Percentiles rank a stretch among this genome's conserved stretches.
These are phyloP conservation scores for Lineus longissimus DNA, from an alignment of 1,140 invertebrate genomes.

Conservation along the genomic window DNA sequence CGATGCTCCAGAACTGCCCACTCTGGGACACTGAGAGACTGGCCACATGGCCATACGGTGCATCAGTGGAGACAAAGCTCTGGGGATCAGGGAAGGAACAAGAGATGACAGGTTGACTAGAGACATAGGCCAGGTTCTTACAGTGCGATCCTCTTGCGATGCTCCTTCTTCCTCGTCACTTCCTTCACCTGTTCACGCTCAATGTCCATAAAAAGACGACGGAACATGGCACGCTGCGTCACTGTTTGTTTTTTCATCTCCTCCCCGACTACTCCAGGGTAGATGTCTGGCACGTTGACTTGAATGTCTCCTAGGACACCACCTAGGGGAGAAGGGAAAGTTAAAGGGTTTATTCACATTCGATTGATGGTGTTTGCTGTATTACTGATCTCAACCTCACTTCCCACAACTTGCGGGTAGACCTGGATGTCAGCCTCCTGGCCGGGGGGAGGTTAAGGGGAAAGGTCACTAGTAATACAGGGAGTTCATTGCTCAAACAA, in stretches of 20 bases:
- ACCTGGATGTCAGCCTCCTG: too few relatives aligned
- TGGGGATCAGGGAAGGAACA: too few relatives aligned
- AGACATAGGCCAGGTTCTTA: constrained; percentile 11
- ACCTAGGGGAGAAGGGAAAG: not conserved
- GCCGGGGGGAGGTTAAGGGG: too few relatives aligned
- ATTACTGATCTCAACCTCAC: not conserved
- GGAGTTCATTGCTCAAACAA: too few relatives aligned
- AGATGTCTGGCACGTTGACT: constrained; percentile 30
- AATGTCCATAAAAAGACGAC: constrained; percentile 50
- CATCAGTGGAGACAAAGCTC: too few relatives aligned
- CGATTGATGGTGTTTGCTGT: not conserved
- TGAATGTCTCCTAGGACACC: not conserved
- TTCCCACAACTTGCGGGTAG: too few relatives aligned
- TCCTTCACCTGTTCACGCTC: constrained; percentile 51
- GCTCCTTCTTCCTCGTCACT: constrained; percentile 36
- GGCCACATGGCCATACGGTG: too few relatives aligned
- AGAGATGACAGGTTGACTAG: too few relatives aligned
- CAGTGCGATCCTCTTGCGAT: constrained; percentile 39
- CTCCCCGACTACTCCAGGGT: constrained; percentile 28
- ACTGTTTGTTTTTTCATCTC: constrained; percentile 30
- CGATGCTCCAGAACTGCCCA: too few relatives aligned
- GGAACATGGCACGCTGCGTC: constrained; percentile 39
- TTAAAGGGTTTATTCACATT: not conserved
- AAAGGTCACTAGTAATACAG: too few relatives aligned
- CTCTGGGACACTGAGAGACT: too few relatives aligned